Conservation (phyloP, 1,140 invertebrate genomes). For the Solenopsis fugax region DNA sequence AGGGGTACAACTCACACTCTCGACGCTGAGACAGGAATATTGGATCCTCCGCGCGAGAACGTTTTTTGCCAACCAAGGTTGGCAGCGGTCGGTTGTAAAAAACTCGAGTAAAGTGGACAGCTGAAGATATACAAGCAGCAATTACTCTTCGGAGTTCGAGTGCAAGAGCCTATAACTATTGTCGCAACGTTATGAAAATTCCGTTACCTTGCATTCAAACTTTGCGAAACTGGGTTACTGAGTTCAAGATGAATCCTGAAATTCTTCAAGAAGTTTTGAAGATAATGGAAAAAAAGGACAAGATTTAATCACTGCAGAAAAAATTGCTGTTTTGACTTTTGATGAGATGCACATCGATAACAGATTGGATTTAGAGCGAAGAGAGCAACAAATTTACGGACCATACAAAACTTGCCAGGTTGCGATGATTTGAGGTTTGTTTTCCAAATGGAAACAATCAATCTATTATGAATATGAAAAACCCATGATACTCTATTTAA, state of each 20-base stretch:
- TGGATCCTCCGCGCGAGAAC: too few species aligned
- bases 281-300: background rate
- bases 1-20: too few species aligned
- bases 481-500: background rate
- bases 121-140: too few species aligned
- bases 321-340: background rate
- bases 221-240: background rate
- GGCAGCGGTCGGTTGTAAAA: too few species aligned
- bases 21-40: too few species aligned
- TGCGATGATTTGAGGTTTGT: background rate
- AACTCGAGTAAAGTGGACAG: too few species aligned
- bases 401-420: conserved; percentile 1
- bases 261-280: background rate
- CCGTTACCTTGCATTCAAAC: background rate
- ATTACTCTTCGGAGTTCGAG: too few species aligned
- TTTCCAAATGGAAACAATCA: conserved; percentile 4
- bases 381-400: conserved; percentile 13
- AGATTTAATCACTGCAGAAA: background rate
- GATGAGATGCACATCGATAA: background rate
- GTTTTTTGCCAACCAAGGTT: too few species aligned
- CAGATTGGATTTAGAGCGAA: background rate
- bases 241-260: background rate
- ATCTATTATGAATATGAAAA: background rate
- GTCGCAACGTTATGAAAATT: background rate
- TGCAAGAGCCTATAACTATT: too few species aligned